phyloP scores from a whole-genome alignment of 1,140 invertebrate genomes.

The Arion vulgaris region DNA sequence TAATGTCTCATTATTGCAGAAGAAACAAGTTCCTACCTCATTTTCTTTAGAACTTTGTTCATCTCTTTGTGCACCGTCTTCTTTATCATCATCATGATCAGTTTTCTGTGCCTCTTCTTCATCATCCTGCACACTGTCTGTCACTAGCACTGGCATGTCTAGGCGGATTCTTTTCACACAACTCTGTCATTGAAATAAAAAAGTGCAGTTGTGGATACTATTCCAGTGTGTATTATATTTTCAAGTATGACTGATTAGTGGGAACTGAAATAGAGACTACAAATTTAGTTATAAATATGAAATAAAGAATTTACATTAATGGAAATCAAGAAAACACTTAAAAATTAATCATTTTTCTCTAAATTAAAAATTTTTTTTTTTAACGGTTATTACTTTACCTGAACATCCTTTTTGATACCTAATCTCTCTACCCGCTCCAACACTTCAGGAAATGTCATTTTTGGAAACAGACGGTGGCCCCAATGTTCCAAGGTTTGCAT shows the following conservation, averaged over 20 bases:
- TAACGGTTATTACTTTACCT: constrained; percentile 54
- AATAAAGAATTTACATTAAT: too few species aligned
- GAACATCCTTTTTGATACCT: constrained; percentile 75
- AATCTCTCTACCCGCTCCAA: constrained; percentile 86
- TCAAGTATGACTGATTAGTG: too few species aligned
- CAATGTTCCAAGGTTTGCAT: constrained; percentile 91
- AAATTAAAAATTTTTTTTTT: too few species aligned
- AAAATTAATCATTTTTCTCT: too few species aligned
- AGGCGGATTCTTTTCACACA: constrained; percentile 77
- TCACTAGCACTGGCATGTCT: constrained; percentile 75
- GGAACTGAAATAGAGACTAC: too few species aligned
- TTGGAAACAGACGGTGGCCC: constrained; percentile 91
- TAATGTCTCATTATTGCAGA: background rate
- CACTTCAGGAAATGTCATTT: constrained; percentile 88
- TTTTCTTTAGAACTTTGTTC: background rate
- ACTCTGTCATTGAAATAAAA: constrained; percentile 50
- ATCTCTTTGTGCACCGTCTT: background rate
- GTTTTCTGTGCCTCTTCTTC: constrained; percentile 20
- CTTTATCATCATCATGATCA: background rate
- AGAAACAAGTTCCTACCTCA: background rate
- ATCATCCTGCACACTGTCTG: constrained; percentile 61
- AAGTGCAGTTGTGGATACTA: too few species aligned
- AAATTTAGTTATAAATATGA: too few species aligned
- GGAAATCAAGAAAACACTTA: too few species aligned
- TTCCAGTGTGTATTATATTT: too few species aligned